Percentiles rank a stretch among this genome's conserved stretches.
Conservation (phyloP, 2,888 invertebrate genomes). For the Physocephala rufipes region DNA sequence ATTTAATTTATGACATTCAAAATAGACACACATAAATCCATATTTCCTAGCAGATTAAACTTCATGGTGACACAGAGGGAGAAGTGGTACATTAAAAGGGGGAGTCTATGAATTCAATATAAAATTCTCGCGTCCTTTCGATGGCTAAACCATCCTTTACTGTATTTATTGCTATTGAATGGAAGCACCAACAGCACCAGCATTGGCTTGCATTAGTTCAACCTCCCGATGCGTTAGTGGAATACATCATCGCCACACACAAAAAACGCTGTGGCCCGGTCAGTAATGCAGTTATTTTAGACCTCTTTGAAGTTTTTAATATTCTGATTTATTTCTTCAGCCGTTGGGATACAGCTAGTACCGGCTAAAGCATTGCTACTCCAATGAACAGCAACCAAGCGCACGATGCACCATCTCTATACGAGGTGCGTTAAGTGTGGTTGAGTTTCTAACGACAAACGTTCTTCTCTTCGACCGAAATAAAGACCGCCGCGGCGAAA, state of each 20-base stretch:
- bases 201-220: too few relatives aligned
- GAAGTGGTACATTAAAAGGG: neutral
- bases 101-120: neutral
- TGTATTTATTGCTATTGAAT: too few relatives aligned
- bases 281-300: too few relatives aligned
- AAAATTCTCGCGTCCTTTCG: too few relatives aligned
- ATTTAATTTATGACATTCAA: conserved; percentile 28
- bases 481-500: neutral
- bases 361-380: neutral
- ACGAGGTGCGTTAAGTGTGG: neutral
- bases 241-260: too few relatives aligned
- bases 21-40: conserved; percentile 1
- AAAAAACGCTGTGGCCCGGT: too few relatives aligned
- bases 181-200: too few relatives aligned
- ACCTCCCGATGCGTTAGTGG: too few relatives aligned
- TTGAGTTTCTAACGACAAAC: conserved; percentile 16
- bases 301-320: neutral
- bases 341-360: neutral
- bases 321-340: neutral
- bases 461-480: neutral
- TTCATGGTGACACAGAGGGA: neutral
- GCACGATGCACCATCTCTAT: neutral
- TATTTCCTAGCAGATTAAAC: neutral
- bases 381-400: neutral
- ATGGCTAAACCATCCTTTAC: too few relatives aligned